A percentile compares a stretch with the other conserved stretches of the same genome.
Evolutionary conservation across 1,140 invertebrate species (phyloP).

Genomic region (Antheraea mylitta): DNA sequence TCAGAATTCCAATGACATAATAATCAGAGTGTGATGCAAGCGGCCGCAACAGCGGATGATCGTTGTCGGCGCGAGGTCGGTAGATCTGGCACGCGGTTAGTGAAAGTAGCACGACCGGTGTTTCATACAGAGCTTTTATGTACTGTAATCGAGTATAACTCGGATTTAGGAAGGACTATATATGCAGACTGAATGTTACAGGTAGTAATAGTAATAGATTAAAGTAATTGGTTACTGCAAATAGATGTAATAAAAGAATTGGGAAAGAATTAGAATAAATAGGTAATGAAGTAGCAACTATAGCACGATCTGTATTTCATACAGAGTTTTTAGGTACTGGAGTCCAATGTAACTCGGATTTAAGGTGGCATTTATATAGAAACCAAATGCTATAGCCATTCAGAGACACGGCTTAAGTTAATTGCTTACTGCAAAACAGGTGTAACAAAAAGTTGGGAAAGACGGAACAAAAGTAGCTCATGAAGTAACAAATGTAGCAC

Average conservation of each 20-base stretch:
- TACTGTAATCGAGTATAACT: neutral
- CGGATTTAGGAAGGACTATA: neutral
- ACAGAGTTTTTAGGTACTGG: neutral
- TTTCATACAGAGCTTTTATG: neutral
- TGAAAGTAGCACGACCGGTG: constrained; percentile 54
- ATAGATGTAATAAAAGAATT: too few species aligned
- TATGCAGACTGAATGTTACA: neutral
- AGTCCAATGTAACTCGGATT: neutral
- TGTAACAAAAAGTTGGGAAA: too few species aligned
- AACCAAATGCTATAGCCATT: neutral
- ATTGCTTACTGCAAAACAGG: too few species aligned
- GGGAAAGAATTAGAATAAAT: too few species aligned
- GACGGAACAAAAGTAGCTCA: too few species aligned
- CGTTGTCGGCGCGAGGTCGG: constrained; percentile 25
- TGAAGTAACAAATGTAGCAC: too few species aligned
- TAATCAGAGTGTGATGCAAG: constrained; percentile 42
- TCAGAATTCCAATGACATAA: constrained; percentile 56
- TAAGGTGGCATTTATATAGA: too few species aligned
- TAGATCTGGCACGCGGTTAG: constrained; percentile 49
- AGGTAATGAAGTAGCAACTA: too few species aligned
- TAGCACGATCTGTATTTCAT: constrained; percentile 33
- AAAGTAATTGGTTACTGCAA: too few species aligned
- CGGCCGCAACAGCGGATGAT: constrained; percentile 23
- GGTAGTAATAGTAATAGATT: too few species aligned
- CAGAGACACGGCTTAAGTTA: too few species aligned